Percentiles rank a stretch among this genome's conserved stretches.
phyloP scores from a whole-genome alignment of 2,113 vertebrate genomes.

The Micronisus gabar region DNA sequence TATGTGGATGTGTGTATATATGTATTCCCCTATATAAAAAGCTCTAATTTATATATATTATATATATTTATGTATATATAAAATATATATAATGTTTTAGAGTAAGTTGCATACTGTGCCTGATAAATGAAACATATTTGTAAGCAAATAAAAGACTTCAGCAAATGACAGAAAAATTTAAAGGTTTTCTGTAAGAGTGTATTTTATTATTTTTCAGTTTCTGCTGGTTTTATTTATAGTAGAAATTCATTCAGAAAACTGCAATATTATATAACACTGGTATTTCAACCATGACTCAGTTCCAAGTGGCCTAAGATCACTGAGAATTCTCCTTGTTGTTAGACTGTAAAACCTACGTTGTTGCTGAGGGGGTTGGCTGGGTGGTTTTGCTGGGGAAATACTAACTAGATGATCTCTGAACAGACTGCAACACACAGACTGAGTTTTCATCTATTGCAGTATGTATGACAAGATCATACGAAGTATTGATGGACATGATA shows the following conservation, averaged over 20 bases:
- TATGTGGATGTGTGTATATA: background rate
- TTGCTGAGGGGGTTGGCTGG: background rate
- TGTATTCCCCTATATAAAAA: slow-evolving; percentile 43
- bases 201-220: slow-evolving; percentile 28
- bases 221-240: slow-evolving; percentile 29
- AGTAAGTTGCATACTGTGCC: slow-evolving; percentile 25
- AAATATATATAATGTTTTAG: slow-evolving; percentile 46
- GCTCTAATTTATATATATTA: slow-evolving; percentile 49
- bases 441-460: background rate
- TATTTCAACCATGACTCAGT: background rate
- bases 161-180: background rate
- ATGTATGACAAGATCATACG: background rate
- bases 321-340: background rate
- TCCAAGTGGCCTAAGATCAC: background rate
- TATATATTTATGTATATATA: slow-evolving; percentile 57
- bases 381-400: background rate
- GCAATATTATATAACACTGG: background rate
- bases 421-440: background rate
- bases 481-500: background rate
- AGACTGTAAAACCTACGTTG: background rate
- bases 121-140: slow-evolving; percentile 41
- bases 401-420: background rate
- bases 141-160: slow-evolving; percentile 16
- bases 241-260: background rate
- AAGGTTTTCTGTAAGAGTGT: slow-evolving; percentile 20